Evolutionary conservation across 2,888 invertebrate genomes (phyloP), one percentile per base, ranked within the genome.

Genomic region (Drosophila formosana): DNA sequence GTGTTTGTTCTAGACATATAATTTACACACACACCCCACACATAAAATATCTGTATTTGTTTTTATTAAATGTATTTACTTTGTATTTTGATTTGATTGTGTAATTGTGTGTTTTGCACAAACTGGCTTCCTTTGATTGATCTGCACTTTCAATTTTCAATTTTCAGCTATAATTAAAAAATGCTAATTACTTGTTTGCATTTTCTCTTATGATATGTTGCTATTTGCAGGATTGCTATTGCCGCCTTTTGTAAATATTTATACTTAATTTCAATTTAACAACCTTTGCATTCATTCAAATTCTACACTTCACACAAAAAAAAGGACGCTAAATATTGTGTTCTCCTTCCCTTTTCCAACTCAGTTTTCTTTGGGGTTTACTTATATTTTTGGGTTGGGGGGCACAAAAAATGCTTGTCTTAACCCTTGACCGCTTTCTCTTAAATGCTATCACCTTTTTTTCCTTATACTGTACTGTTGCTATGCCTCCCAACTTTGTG

Each of bases 231-330:
- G 72, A 49, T 62, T 77, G 64, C 67, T 77, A 47, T 47, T 70
- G 66, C 72, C 51, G 60, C 62, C 68, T 61, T 69, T 78, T 88
- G 88, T 88, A 87, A 88, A 88, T 89, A 88, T 80, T 84, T 83
- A 78, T 89, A 71, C 75, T 82, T 86, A 72, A 72, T 88, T 89
- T 88, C 62, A 52, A 72, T 70, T 77, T 70, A 88, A 85, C 89
- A 85, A 84, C 84, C 84, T 83, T 80, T 80, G 49, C 71, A 60
- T 67, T 65, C 58, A 58, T 49, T 47, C 39, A 52, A 62, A 30
- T 45, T 60, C 58, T 41, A 50, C 56, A 39, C 68, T 30, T 45
- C 50, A 52, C 61, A 18, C 9, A 57, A 57, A 72, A 61, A 64
- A 76, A 73, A 63, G 73, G 77, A 73, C 69, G 77, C 58, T 61